These are phyloP conservation scores for Colaptes auratus DNA, from an alignment of 2,113 vertebrate species.

Conservation along the genomic window DNA sequence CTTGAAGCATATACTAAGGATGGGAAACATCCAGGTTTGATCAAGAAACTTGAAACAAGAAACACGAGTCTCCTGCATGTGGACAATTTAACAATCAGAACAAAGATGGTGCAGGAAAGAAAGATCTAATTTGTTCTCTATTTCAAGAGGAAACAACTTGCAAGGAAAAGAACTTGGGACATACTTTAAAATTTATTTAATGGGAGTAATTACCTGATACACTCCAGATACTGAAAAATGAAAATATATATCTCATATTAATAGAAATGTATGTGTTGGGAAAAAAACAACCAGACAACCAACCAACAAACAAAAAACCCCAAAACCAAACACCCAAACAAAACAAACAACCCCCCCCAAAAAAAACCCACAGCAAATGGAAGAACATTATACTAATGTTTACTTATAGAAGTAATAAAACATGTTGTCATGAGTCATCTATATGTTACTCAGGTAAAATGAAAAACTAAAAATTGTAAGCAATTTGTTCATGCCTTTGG, in stretches of 20 bases:
- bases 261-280: background rate
- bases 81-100: background rate
- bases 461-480: background rate
- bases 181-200: background rate
- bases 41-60: no score
- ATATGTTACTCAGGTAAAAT: background rate
- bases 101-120: background rate
- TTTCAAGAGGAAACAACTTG: background rate
- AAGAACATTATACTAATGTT: background rate
- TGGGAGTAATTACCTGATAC: background rate
- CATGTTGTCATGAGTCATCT: background rate
- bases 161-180: background rate
- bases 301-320: background rate
- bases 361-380: no score
- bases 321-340: no score
- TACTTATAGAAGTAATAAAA: background rate
- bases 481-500: slow-evolving; percentile 2
- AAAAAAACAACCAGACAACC: background rate
- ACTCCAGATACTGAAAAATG: background rate
- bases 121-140: background rate
- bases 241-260: background rate
- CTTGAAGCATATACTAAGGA: no score
- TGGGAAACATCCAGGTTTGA: no score
- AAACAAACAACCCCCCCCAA: no score
- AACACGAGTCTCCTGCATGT: background rate